Base-by-base conservation (phyloP, 2,113 vertebrate genomes). In the Shinisaurus crocodilurus region DNA sequence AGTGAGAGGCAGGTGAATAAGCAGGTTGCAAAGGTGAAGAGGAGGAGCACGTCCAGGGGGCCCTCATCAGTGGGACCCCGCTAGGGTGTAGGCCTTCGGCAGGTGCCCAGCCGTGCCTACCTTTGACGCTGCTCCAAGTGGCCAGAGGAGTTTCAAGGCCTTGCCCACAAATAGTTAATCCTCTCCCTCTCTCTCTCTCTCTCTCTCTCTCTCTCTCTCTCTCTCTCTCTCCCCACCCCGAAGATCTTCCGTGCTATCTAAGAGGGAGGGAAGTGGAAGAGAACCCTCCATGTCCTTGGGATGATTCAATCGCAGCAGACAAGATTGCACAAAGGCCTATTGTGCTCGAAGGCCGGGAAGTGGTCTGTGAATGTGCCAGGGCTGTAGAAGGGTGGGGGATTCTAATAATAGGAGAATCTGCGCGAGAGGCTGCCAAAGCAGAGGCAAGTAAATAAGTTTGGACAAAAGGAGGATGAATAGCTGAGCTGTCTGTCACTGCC, bases 401-500 rank as follows among this genome's bases (percentile, higher is more conserved):
- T n/a, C 76, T 93, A 94, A 90, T 93, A 93, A 94, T 94, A 95
- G 95, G 92, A 92, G 86, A 40, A 8, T 92, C 94, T 88, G 80
- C 10, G 25, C 91, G 92, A 2, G 40, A 15, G 86, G 50, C 25
- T 12, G 20, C 23, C 0, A 29, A n/a, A 2, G 76, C 4, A 12
- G 74, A 40, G 45, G 23, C 60, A 67, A 57, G 54, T 34, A 90
- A 90, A 69, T 37, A 50, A 54, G 76, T 70, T 60, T 80, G 88
- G 90, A 95, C 95, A 95, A 95, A 95, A 89, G 94, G 57, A 87
- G 91, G 89, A 93, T 65, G 92, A 95, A 93, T 93, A 88, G 88
- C 57, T 10, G 20, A 9, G 13, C 29, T 43, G 74, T 88, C 92
- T 93, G 88, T 91, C 84, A 88, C 90, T 82, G 0, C 25, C 20